Base-by-base conservation (phyloP, 2,888 invertebrate genomes). In the Anorthoa munda region DNA sequence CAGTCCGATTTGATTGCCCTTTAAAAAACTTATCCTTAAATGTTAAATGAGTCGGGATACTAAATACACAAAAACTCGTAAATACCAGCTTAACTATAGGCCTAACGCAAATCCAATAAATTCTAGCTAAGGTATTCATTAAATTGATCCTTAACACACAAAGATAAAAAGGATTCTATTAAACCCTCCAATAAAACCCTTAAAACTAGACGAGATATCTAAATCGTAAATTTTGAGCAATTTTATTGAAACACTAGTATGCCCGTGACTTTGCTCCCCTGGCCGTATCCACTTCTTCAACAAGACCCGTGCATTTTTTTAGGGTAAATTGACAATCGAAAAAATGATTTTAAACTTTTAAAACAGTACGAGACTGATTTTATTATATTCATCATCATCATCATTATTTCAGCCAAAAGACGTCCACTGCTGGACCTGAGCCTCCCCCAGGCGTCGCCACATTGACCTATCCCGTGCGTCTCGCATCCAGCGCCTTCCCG, bases 101-200 rank as follows among this genome's bases (percentile, higher is more conserved):
- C 21, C 9, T 7, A 15, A 21, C 3, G 18, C 9, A 58, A 66
- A 66, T 66, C 18, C 15, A 66, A 59, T 75, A n/a, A 74, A 59
- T 50, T 26, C 45, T 45, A 5, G 18, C 21, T 31, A 4, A 51
- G 15, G 0, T 4, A 1, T 72, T 63, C 48, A 5, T 26, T 50
- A 15, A 58, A 21, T 56, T 73, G 50, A 45, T 75, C 15, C n/a
- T 46, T 12, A 45, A 18, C 23, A 46, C n/a, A 26, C 59, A 48
- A 4, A 31, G 48, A 48, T 53, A n/a, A 63, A 63, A 48, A 18
- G 48, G 18, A 17, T 74, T 58, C 4, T n/a, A 66, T 51, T 17
- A 46, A 58, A n/a, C 0, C 23, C 17, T 45, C 23, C 0, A 53
- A 2, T 12, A 51, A 59, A 48, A 31, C 23, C 4, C 9, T 26